Evolutionary conservation across 2,888 invertebrate species (phyloP), one percentile per base, ranked within the genome.

Genomic region (Rambutsinella grinnellia): DNA sequence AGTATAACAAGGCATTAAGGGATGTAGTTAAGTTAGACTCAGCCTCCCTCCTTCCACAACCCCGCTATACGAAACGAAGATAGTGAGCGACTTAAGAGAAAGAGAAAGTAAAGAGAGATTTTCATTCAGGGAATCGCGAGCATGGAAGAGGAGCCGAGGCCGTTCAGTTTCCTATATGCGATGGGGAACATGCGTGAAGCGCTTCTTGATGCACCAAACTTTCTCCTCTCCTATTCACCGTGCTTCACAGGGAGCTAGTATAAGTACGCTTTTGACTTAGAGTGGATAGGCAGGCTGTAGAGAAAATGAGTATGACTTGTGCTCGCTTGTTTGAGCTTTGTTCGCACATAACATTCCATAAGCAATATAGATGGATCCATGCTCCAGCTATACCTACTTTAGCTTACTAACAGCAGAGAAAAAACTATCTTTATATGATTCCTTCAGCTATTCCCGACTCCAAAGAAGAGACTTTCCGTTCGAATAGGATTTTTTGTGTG

Each of bases 151-250:
- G 72, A 76, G 72, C 76, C 76, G 76, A 76, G 65, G 58, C 68
- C 77, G 70, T 70, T 74, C 69, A 77, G 67, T 68, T 69, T 80
- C 78, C 71, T 65, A 71, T 28, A 71, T 71, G 70, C 58, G 47
- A 66, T 71, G 71, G 58, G 63, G 81, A 78, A 80, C 83, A 83
- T 83, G 83, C 83, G 83, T 83, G 79, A 78, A 80, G 66, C 74
- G 75, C 71, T 72, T 67, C 68, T 71, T 76, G 78, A 79, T 81
- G 79, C 78, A 79, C 77, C 80, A 78, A 81, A 79, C 80, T 76
- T 53, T 57, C 53, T 28, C 27, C 44, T 71, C 53, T 57, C 19
- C n/a, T 49, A 49, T 62, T 46, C n/a, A n/a, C n/a, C n/a, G n/a
- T n/a, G n/a, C n/a, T n/a, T n/a, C n/a, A n/a, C n/a, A n/a, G n/a